Percentiles rank a stretch among this genome's conserved stretches.
These are phyloP conservation scores for Ramphastos sulfuratus DNA, from an alignment of 2,113 vertebrate genomes.

Conservation along the genomic window DNA sequence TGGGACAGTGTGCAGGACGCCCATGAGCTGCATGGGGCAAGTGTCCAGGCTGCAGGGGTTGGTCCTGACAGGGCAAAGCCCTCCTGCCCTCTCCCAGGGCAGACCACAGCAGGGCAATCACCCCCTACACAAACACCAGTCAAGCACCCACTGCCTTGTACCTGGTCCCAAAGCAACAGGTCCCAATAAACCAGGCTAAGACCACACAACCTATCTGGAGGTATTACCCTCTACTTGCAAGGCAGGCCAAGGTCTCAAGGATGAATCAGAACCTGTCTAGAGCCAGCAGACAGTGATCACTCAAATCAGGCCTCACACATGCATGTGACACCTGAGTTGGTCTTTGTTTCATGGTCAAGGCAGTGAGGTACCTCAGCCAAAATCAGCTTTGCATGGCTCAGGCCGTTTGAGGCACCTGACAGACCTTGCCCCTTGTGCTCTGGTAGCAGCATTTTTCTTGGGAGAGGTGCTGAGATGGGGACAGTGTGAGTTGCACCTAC, in stretches of 20 bases:
- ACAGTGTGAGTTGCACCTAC: accelerated
- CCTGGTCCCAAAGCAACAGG: neutral
- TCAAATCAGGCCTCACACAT: neutral
- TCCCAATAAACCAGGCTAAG: neutral
- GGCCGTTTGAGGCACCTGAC: neutral
- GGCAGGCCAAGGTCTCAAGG: neutral
- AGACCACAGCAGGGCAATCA: neutral
- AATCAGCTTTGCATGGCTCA: neutral
- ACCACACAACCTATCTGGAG: neutral
- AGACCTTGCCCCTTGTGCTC: neutral
- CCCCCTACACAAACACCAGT: neutral
- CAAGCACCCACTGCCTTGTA: neutral
- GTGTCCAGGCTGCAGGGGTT: neutral
- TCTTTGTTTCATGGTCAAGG: neutral
- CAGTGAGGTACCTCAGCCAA: neutral
- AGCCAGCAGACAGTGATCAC: neutral
- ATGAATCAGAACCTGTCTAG: accelerated
- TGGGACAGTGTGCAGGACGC: accelerated
- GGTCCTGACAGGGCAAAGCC: neutral
- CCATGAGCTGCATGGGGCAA: accelerated
- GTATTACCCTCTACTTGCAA: neutral
- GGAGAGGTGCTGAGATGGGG: neutral
- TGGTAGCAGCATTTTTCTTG: neutral
- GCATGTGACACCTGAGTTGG: neutral
- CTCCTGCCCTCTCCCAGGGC: neutral